Evolutionary conservation across 2,113 vertebrate species (phyloP), one percentile per base, ranked within the genome.

Genomic region (Hippolais icterina): DNA sequence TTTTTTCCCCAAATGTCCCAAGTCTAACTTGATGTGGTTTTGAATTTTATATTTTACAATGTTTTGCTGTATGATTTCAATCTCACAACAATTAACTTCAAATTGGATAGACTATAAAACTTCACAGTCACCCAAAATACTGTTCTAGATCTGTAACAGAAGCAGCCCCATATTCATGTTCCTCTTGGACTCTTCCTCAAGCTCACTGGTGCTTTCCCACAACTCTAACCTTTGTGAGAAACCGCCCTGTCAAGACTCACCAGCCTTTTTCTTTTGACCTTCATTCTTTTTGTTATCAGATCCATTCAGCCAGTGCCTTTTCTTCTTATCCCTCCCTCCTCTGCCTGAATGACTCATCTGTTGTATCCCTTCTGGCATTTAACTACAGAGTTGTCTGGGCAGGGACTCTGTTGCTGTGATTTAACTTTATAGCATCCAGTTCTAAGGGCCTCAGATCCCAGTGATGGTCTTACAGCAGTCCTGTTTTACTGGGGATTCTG

Each of bases 331-430:
- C 33, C 42, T 80, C 24, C 46, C 6, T 24, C 6, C 1, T 35
- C 71, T 77, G 21, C 77, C 66, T 88, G 84, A 94, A 70, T 54
- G 89, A 66, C 75, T 96, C 86, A 77, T 86, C 59, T 92, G 52
- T 70, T 90, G 59, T 46, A 64, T 77, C 24, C 78, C 63, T 91
- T 91, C 85, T 59, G 71, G 79, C 78, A 59, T 65, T 79, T 83
- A 65, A 27, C 63, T 89, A 72, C 23, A 29, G 74, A 87, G 54
- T 22, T 83, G 59, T 90, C 71, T 91, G 89, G 66, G 24, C 59
- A 90, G 75, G 46, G 63, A 50, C 59, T 88, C 20, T 56, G 22
- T 66, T 92, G 27, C 37, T 87, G 54, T 89, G 78, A 95, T 79
- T 91, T 94, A 88, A 53, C n/a, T 89, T 83, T 89, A 75, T 37